Base-by-base conservation (phyloP, 2,113 vertebrate genomes). In the Lagenorhynchus albirostris region DNA sequence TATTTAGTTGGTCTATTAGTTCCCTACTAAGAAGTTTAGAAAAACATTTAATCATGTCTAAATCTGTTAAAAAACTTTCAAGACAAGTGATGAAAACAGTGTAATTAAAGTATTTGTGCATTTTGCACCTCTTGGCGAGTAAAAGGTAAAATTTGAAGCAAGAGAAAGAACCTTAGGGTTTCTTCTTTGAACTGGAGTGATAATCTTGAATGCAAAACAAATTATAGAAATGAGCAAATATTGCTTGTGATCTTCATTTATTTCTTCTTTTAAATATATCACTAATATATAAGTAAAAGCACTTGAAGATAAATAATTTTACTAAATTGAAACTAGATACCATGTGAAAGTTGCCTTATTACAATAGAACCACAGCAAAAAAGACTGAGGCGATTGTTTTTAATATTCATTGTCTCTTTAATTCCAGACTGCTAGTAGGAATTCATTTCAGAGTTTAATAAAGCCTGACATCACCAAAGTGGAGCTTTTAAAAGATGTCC, bases 381-480 rank as follows among this genome's bases (percentile, higher is more conserved):
- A 82, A 95, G 23, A 95, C 63, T 73, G n/a, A 80, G 50, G 21
- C 17, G 25, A 50, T 47, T 92, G 20, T 83, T 93, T 76, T 70
- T 85, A 95, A 96, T 82, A 81, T 63, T 53, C 33, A 77, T 86
- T 92, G 38, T 96, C 55, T 96, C 82, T 94, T 95, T n/a, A 65
- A 73, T 92, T 85, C 21, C 95, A 98, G 97, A 33, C 31, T 25
- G 87, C 86, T 33, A 93, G 93, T 68, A 94, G 94, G 33, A 98
- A 98, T 88, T 98, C 97, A 6, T 98, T 97, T 73, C 83, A 62
- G 33, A 95, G 82, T 58, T 63, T 98, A 68, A 84, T 62, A 55
- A 97, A 96, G 47, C 89, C 96, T 21, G 96, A 97, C 41, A 97
- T 97, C 76, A 96, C 82, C 47, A 97, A 86, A 87, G 96, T 96